phyloP scores from a whole-genome alignment of 2,113 vertebrate genomes.

The Heterocephalus glaber region DNA sequence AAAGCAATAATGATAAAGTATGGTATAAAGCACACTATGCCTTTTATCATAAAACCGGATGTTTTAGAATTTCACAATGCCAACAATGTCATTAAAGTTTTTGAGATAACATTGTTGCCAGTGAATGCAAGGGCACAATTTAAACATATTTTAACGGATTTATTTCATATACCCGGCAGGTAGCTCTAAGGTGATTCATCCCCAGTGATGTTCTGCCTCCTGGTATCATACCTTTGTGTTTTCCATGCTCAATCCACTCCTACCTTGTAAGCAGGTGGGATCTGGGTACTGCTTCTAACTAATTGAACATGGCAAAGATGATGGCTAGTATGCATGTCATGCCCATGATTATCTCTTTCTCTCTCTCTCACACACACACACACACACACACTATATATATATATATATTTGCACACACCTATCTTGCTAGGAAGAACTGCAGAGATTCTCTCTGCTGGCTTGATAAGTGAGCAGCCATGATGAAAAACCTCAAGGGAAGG shows the following conservation, averaged over 20 bases:
- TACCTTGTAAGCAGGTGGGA: too few relatives aligned
- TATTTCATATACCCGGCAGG: not conserved
- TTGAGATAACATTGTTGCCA: not conserved
- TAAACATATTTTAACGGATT: not conserved
- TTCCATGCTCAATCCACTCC: accelerated
- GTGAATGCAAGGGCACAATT: not conserved
- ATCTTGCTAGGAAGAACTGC: not conserved
- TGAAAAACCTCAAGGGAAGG: not conserved
- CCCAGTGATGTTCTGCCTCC: not conserved
- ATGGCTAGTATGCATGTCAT: not conserved
- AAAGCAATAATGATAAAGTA: not conserved
- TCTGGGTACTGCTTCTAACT: not conserved
- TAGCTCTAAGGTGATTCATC: not conserved
- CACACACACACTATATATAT: not conserved
- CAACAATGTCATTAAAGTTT: not conserved
- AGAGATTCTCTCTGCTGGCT: not conserved
- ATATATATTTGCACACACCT: not conserved
- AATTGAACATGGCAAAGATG: not conserved
- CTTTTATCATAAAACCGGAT: too few relatives aligned
- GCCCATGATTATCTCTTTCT: not conserved
- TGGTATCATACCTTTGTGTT: not conserved
- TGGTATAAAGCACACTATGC: not conserved
- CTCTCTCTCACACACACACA: too few relatives aligned
- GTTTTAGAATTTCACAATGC: not conserved
- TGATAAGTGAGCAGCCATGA: not conserved